Evolutionary conservation across 2,797 vertebrate genomes (phyloP).

Genomic region (Pseudochirops cupreus): DNA sequence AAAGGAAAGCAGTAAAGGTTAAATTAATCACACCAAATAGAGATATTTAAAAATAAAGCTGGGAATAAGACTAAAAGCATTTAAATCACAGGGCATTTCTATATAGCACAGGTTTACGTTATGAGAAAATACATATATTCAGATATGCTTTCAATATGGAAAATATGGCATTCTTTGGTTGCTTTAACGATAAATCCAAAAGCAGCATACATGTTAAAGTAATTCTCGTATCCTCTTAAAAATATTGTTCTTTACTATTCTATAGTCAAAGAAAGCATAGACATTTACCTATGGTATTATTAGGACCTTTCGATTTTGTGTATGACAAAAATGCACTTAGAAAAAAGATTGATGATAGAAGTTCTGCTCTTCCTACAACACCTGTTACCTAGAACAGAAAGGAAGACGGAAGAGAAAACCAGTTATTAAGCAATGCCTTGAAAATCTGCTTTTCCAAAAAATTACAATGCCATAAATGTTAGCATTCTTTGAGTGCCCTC

Average conservation of each 20-base stretch:
- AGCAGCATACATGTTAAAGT: not conserved
- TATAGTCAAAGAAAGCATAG: slow-evolving; percentile 17
- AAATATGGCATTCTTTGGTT: slow-evolving; percentile 5
- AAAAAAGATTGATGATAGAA: slow-evolving; percentile 98
- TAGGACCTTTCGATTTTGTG: slow-evolving; percentile 94
- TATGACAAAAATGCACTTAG: slow-evolving; percentile 97
- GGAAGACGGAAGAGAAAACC: rapidly evolving
- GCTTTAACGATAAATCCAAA: not conserved
- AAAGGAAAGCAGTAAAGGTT: slow-evolving; percentile 24
- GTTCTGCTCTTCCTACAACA: slow-evolving; percentile 98
- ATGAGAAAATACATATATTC: slow-evolving; percentile 36
- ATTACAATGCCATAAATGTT: not conserved
- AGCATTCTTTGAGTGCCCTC: slow-evolving; percentile 76
- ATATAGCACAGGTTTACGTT: not conserved
- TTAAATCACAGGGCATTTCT: not conserved
- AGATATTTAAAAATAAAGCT: slow-evolving; percentile 13
- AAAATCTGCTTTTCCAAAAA: slow-evolving; percentile 25
- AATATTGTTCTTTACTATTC: slow-evolving; percentile 7
- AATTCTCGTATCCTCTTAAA: not conserved
- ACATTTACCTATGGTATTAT: slow-evolving; percentile 94
- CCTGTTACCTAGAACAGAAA: slow-evolving; percentile 92
- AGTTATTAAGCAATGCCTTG: slow-evolving; percentile 47
- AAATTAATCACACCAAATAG: not conserved
- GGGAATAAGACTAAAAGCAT: slow-evolving; percentile 17
- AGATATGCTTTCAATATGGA: slow-evolving; percentile 17